Percentiles rank a stretch among this genome's conserved stretches.
These are phyloP conservation scores for Palloptera scutellata DNA, from an alignment of 2,888 invertebrate genomes.

Conservation along the genomic window DNA sequence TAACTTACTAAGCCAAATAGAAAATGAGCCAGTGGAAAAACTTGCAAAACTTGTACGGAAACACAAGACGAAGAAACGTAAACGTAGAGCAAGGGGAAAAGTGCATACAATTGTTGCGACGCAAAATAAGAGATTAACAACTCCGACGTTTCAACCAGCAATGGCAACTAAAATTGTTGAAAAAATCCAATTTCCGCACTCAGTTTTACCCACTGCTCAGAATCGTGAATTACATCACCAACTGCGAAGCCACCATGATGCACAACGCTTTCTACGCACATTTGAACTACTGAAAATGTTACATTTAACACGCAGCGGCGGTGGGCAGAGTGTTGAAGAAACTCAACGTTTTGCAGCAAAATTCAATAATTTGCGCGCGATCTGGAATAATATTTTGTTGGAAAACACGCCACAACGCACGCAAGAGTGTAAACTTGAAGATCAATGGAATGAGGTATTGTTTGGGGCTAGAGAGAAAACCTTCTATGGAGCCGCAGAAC, in stretches of 20 bases:
- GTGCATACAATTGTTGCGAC: not conserved
- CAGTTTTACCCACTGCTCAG: not conserved
- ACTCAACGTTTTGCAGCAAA: conserved; percentile 38
- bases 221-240: conserved; percentile 25
- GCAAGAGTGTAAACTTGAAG: conserved; percentile 36
- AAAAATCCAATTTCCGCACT: not conserved
- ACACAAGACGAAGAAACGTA: conserved; percentile 31
- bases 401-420: conserved; percentile 35
- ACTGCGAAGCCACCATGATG: conserved; percentile 43
- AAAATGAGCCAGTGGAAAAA: conserved; percentile 28
- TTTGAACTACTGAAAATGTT: conserved; percentile 50
- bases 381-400: conserved; percentile 50
- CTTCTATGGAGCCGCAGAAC: conserved; percentile 26
- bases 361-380: conserved; percentile 42
- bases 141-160: conserved; percentile 6
- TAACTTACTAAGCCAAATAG: conserved; percentile 27
- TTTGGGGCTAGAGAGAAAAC: conserved; percentile 47
- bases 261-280: conserved; percentile 45
- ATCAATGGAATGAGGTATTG: conserved; percentile 51
- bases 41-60: conserved; percentile 31
- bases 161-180: not conserved
- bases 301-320: conserved; percentile 41
- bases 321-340: conserved; percentile 34
- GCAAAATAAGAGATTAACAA: not conserved
- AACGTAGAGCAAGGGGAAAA: conserved; percentile 2